A percentile compares a stretch with the other conserved stretches of the same genome.
These are phyloP conservation scores for Tetrao urogallus DNA, from an alignment of 2,113 vertebrate species.

Conservation along the genomic window DNA sequence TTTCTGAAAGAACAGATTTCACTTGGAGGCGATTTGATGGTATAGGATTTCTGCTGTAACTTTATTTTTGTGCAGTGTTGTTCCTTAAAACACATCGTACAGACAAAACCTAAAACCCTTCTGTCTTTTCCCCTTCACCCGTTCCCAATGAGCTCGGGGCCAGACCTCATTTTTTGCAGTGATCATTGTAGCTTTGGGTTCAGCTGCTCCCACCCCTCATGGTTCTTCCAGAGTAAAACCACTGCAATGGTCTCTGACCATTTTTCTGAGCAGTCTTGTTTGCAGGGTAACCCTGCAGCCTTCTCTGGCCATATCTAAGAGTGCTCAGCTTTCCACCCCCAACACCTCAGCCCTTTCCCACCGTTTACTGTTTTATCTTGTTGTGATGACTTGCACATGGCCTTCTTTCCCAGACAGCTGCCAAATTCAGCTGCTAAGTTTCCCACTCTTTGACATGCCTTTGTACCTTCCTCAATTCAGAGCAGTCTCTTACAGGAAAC, in stretches of 20 bases:
- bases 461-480: conserved; percentile 18
- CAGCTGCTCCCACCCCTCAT: neutral
- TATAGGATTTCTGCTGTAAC: neutral
- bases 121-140: neutral
- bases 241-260: neutral
- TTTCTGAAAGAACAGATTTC: neutral
- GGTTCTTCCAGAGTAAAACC: neutral
- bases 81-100: neutral
- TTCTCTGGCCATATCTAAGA: neutral
- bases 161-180: neutral
- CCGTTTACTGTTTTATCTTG: neutral
- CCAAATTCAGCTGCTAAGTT: conserved; percentile 28
- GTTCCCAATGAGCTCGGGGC: fast-evolving
- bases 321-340: neutral
- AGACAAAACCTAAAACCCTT: neutral
- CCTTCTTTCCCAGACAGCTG: neutral
- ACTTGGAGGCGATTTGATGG: neutral
- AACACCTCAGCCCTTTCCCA: neutral
- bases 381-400: neutral
- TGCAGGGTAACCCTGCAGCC: neutral
- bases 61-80: neutral
- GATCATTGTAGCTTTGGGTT: neutral
- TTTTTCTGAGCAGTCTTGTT: neutral
- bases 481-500: conserved; percentile 8
- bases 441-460: conserved; percentile 1